A percentile compares a stretch with the other conserved stretches of the same genome.
Evolutionary conservation across 30 jellyfish, hydroid and myxozoan species (phyloP).

Genomic region (Pelagia noctiluca): DNA sequence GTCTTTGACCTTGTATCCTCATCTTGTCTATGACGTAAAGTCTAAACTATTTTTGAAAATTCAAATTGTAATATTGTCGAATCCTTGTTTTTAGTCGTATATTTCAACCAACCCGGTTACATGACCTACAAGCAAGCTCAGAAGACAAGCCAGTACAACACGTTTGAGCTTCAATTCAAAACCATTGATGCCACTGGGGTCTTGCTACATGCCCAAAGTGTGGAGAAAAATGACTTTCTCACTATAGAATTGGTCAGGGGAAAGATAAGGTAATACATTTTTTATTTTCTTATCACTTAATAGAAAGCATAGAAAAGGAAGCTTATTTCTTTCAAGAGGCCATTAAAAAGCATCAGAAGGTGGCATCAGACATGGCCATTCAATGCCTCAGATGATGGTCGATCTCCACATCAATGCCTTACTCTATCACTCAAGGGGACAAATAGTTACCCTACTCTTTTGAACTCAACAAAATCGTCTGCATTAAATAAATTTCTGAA

Average conservation of each 20-base stretch:
- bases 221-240: slow-evolving; percentile 76
- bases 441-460: too few species aligned
- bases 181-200: slow-evolving; percentile 96
- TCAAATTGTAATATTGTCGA: not conserved
- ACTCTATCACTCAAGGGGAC: too few species aligned
- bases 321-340: too few species aligned
- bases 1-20: too few species aligned
- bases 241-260: slow-evolving; percentile 94
- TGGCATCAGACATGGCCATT: too few species aligned
- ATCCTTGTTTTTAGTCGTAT: slow-evolving; percentile 22
- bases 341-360: too few species aligned
- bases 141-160: slow-evolving; percentile 83
- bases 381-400: too few species aligned
- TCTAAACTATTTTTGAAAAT: too few species aligned
- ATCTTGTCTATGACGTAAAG: not conserved
- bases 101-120: slow-evolving; percentile 60
- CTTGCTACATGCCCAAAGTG: slow-evolving; percentile 82
- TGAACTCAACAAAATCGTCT: too few species aligned
- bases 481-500: too few species aligned
- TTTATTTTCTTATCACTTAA: not conserved
- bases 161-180: slow-evolving; percentile 73
- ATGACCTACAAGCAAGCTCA: slow-evolving; percentile 69
- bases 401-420: too few species aligned
- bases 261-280: slow-evolving; percentile 69
- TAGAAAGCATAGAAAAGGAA: too few species aligned